Evolutionary conservation across 2,797 vertebrate species (phyloP).

Genomic region (Chiroxiphia lanceolata): DNA sequence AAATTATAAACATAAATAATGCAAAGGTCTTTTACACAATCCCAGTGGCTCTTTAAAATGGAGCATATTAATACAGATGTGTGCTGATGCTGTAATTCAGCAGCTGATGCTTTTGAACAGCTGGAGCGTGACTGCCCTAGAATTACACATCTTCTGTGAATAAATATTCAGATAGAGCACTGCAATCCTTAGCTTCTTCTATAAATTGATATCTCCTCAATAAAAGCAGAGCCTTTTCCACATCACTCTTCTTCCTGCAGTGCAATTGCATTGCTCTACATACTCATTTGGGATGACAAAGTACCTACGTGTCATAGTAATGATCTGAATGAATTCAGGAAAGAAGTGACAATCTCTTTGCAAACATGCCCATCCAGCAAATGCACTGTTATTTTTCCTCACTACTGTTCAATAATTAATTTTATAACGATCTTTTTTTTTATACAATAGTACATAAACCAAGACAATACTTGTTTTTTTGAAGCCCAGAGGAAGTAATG

Average conservation of each 20-base stretch:
- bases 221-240: neutral
- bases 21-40: neutral
- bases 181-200: neutral
- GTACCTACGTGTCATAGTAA: neutral
- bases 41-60: neutral
- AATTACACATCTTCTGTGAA: neutral
- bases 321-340: neutral
- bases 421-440: neutral
- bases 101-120: constrained; percentile 1
- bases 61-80: neutral
- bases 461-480: neutral
- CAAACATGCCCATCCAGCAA: neutral
- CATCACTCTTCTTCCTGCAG: neutral
- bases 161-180: neutral
- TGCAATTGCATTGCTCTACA: neutral
- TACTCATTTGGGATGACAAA: neutral
- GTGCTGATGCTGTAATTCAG: neutral
- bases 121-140: neutral
- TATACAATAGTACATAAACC: neutral
- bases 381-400: neutral
- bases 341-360: neutral
- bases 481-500: neutral
- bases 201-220: neutral
- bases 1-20: neutral
- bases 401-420: neutral